These are phyloP conservation scores for Florisuga fusca DNA, from an alignment of 2,797 vertebrate species.

Conservation along the genomic window DNA sequence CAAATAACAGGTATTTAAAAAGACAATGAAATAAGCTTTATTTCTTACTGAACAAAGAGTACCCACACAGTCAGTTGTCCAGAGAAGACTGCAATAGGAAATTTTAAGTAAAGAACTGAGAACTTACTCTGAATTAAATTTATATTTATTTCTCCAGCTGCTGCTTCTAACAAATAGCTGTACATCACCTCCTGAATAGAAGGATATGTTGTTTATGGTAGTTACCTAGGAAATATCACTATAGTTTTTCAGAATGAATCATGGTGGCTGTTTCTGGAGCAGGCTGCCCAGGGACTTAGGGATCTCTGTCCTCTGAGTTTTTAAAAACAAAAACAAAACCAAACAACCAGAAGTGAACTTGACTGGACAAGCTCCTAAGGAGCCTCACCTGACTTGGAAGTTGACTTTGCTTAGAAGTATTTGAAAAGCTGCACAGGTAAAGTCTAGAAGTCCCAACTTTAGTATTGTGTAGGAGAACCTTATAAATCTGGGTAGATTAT, in stretches of 20 bases:
- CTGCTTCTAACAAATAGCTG: not conserved
- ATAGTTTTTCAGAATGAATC: not conserved
- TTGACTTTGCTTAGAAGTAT: not conserved
- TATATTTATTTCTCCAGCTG: not conserved
- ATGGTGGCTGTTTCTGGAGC: not conserved
- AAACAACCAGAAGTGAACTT: not conserved
- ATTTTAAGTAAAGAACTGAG: not conserved
- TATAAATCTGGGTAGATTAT: not conserved
- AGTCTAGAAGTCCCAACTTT: not conserved
- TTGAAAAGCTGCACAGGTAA: not conserved
- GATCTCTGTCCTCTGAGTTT: not conserved
- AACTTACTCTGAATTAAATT: not conserved
- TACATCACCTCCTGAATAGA: not conserved
- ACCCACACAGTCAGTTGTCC: not conserved
- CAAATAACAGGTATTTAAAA: not conserved
- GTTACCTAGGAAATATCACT: not conserved
- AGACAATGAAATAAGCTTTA: not conserved
- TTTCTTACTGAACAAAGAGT: not conserved
- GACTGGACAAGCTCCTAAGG: not conserved
- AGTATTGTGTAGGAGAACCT: not conserved
- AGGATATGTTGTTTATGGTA: not conserved
- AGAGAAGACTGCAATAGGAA: not conserved
- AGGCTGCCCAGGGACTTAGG: not conserved
- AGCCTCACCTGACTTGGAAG: not conserved
- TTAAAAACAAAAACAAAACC: not conserved